These are phyloP conservation scores for Gambelia wislizenii DNA, from an alignment of 2,797 vertebrate species.

Conservation along the genomic window DNA sequence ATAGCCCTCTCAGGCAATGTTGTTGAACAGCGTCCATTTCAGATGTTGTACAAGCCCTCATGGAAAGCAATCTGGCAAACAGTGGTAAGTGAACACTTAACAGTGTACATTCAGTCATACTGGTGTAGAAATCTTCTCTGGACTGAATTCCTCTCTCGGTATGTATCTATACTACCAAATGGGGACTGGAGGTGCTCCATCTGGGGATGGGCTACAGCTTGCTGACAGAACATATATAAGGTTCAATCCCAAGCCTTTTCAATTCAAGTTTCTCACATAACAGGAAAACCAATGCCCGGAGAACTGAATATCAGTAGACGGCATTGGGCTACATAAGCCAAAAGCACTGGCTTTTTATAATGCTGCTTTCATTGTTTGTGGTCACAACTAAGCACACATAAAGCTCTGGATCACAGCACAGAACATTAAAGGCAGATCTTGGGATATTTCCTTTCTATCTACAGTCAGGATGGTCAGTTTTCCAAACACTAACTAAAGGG, in stretches of 20 bases:
- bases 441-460: too few species aligned
- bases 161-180: background rate
- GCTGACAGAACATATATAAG: background rate
- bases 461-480: too few species aligned
- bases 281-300: background rate
- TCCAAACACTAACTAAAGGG: too few species aligned
- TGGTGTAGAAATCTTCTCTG: background rate
- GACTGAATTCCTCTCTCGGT: background rate
- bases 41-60: background rate
- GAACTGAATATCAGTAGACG: background rate
- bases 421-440: background rate
- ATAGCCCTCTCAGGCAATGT: background rate
- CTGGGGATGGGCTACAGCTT: background rate
- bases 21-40: background rate
- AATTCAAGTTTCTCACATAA: background rate
- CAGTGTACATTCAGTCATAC: background rate
- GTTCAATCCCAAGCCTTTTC: background rate
- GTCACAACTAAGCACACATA: background rate
- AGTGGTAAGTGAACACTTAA: background rate
- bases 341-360: background rate
- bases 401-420: conserved; percentile 6
- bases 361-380: too few species aligned
- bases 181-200: background rate
- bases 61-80: background rate
- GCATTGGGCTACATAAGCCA: background rate